Percentiles rank a stretch among this genome's conserved stretches.
These are phyloP conservation scores for Sphaerolaimus hirsutus DNA, from an alignment of 2,888 invertebrate genomes.

Conservation along the genomic window DNA sequence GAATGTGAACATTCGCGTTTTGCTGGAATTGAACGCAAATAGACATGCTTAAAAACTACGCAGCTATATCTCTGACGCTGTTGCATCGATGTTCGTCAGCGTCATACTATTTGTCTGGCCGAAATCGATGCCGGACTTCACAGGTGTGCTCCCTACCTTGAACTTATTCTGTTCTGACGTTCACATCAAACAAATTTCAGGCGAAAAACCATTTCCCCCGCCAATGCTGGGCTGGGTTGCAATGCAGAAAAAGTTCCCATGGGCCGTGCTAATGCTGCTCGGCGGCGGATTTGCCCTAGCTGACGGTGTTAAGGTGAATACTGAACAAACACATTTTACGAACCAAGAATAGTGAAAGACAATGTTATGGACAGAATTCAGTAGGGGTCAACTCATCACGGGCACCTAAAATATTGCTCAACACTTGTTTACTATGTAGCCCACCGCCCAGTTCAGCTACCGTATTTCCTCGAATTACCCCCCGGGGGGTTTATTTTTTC, in stretches of 20 bases:
- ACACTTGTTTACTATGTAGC: too few relatives aligned
- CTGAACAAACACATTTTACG: not conserved
- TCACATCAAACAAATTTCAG: not conserved
- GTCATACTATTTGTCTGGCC: constrained; percentile 60
- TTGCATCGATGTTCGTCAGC: constrained; percentile 51
- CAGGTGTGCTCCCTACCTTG: not conserved
- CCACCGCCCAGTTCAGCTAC: too few relatives aligned
- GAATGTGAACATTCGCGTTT: too few relatives aligned
- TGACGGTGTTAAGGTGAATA: constrained; percentile 9
- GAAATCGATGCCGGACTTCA: constrained; percentile 35
- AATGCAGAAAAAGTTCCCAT: constrained; percentile 16
- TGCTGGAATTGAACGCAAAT: too few relatives aligned
- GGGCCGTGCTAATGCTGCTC: constrained; percentile 17
- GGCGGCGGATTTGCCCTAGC: constrained; percentile 21
- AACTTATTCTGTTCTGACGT: not conserved
- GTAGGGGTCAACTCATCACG: too few relatives aligned
- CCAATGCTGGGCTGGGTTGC: constrained; percentile 29
- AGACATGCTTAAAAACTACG: constrained; percentile 2
- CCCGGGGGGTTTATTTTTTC: too few relatives aligned
- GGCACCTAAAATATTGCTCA: too few relatives aligned
- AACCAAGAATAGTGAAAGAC: too few relatives aligned
- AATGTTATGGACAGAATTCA: too few relatives aligned
- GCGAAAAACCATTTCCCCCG: not conserved
- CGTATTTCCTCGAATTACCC: too few relatives aligned
- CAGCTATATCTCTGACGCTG: constrained; percentile 26